Conservation (phyloP, 2,797 vertebrate species). For the Phataginus tetradactyla region DNA sequence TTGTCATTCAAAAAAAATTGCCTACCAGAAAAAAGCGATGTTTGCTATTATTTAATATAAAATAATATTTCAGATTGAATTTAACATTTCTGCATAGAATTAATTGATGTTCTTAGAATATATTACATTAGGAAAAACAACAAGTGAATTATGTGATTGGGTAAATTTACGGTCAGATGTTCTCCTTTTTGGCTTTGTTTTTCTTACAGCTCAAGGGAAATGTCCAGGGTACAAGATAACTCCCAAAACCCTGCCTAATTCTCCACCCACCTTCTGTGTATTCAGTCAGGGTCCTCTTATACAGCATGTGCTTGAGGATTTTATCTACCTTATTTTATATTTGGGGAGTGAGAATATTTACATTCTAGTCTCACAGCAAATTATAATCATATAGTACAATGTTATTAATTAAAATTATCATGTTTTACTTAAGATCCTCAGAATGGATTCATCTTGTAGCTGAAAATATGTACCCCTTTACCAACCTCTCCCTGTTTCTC, state of each 20-base stretch:
- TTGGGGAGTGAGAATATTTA: background rate
- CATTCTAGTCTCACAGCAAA: background rate
- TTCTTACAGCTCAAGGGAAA: background rate
- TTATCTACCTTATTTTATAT: background rate
- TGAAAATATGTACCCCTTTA: background rate
- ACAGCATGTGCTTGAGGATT: background rate
- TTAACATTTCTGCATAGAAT: background rate
- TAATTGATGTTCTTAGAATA: background rate
- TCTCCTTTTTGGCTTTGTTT: background rate
- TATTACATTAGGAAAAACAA: background rate
- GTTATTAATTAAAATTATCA: background rate
- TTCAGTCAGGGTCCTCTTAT: background rate
- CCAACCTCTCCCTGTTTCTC: background rate
- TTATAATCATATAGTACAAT: background rate
- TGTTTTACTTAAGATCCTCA: background rate
- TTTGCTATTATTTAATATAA: background rate
- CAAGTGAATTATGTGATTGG: background rate
- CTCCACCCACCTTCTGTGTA: background rate
- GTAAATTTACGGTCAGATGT: background rate
- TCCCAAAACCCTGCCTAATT: background rate
- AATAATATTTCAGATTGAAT: conserved; percentile 7
- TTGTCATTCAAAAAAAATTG: background rate
- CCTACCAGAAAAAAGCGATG: background rate
- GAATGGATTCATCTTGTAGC: background rate
- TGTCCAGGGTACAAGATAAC: background rate